Base-by-base conservation (phyloP, 2,888 invertebrate species). In the Lobophora halterata region DNA sequence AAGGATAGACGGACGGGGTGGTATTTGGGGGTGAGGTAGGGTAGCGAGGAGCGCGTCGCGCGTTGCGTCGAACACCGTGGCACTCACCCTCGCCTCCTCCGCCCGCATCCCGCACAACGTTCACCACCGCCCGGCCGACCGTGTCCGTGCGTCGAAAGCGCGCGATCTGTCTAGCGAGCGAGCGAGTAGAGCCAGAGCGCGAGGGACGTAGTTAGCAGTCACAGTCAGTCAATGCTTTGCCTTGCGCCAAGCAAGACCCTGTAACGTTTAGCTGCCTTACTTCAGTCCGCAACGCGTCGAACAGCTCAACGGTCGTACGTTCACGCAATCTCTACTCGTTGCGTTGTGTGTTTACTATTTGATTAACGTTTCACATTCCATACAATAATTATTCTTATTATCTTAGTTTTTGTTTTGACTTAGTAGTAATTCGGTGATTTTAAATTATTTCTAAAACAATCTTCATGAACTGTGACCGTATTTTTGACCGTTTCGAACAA, bases 111-210 rank as follows among this genome's bases (percentile, higher is more conserved):
- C n/a, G n/a, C n/a, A n/a, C n/a, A n/a, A n/a, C n/a, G 29, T 32
- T 11, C 33, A 25, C 34, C 53, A 51, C 47, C 48, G 45, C 49
- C n/a, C n/a, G n/a, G 57, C 49, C 53, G 55, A 50, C 58, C 56
- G 49, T 57, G 55, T 33, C n/a, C n/a, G n/a, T n/a, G n/a, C 36
- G 63, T 58, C 53, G 47, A 47, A 61, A 62, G 61, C 63, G 65
- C 69, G 79, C 79, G 77, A 78, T 80, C 81, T 78, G 79, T 77
- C 80, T 75, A 82, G 83, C 82, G 80, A 72, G 73, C 70, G 70
- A 75, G 70, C 68, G 45, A 44, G n/a, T n/a, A n/a, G n/a, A n/a
- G n/a, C n/a, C n/a, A n/a, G n/a, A n/a, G n/a, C n/a, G 43, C 44
- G 50, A 44, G 74, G 72, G 72, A 71, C 69, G 70, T 68, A 75